Conservation (phyloP, 1,140 invertebrate genomes). For the Zaprionus ghesquierei region DNA sequence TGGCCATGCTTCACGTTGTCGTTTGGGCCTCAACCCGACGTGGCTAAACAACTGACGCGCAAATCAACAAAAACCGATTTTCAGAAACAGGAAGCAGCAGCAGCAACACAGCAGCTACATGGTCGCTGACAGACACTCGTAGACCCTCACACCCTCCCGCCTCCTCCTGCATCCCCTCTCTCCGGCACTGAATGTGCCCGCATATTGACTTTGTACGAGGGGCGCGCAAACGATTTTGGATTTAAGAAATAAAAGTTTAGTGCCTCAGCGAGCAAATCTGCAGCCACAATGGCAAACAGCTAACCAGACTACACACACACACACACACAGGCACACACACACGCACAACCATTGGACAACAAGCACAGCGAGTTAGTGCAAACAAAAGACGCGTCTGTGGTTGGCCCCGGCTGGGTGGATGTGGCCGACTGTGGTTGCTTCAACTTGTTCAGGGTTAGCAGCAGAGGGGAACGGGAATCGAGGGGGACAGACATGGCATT, state of each 20-base stretch:
- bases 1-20: conserved; percentile 9
- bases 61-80: conserved; percentile 81
- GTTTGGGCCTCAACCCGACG: conserved; percentile 13
- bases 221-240: conserved; percentile 71
- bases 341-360: conserved; percentile 7
- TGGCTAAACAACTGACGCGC: conserved; percentile 69
- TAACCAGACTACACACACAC: conserved; percentile 39
- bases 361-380: conserved; percentile 52
- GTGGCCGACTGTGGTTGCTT: conserved; percentile 33
- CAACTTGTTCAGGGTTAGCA: conserved; percentile 36
- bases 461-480: neutral
- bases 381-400: conserved; percentile 81
- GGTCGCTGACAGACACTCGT: conserved; percentile 44
- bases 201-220: conserved; percentile 75
- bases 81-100: conserved; percentile 65
- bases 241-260: conserved; percentile 81
- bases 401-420: conserved; percentile 27
- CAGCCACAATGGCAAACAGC: conserved; percentile 65
- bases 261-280: conserved; percentile 70
- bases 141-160: conserved; percentile 11
- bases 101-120: conserved; percentile 42
- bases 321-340: neutral
- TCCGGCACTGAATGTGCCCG: conserved; percentile 44
- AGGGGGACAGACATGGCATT: conserved; percentile 6
- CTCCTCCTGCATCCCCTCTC: neutral